phyloP scores from a whole-genome alignment of 30 jellyfish, hydroid and myxozoan species.

The Aurelia sp. region DNA sequence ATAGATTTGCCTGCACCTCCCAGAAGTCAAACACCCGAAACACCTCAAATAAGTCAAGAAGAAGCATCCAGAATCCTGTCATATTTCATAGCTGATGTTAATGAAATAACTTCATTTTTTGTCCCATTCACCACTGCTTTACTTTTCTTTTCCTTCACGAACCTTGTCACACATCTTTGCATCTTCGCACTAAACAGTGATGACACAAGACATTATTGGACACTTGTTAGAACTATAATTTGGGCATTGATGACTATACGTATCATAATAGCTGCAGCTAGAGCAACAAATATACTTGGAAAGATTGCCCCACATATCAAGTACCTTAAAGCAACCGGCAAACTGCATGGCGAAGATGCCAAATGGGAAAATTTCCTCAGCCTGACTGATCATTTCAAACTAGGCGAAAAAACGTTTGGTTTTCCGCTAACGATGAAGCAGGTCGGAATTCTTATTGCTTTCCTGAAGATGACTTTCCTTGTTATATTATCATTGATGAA shows the following conservation, averaged over 20 bases:
- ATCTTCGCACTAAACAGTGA: slow-evolving; percentile 34
- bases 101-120: slow-evolving; percentile 57
- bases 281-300: slow-evolving; percentile 61
- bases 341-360: slow-evolving; percentile 45
- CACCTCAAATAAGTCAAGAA: slow-evolving; percentile 37
- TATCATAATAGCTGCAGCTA: slow-evolving; percentile 72
- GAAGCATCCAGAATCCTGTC: slow-evolving; percentile 78
- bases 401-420: slow-evolving; percentile 75
- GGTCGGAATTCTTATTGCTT: slow-evolving; percentile 70
- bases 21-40: not conserved
- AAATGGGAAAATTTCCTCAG: slow-evolving; percentile 72
- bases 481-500: slow-evolving; percentile 68
- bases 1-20: not conserved
- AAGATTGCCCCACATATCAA: slow-evolving; percentile 78
- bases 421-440: slow-evolving; percentile 81
- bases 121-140: slow-evolving; percentile 74
- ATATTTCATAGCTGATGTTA: slow-evolving; percentile 62
- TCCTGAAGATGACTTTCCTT: slow-evolving; percentile 77
- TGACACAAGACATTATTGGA: slow-evolving; percentile 59
- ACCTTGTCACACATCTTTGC: slow-evolving; percentile 73
- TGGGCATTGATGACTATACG: slow-evolving; percentile 74
- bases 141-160: slow-evolving; percentile 70
- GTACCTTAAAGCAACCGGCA: slow-evolving; percentile 74
- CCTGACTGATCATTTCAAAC: slow-evolving; percentile 50
- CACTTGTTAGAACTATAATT: slow-evolving; percentile 69